Evolutionary conservation across 2,888 invertebrate species (phyloP), one percentile per base, ranked within the genome.

Genomic region (Thera britannica): DNA sequence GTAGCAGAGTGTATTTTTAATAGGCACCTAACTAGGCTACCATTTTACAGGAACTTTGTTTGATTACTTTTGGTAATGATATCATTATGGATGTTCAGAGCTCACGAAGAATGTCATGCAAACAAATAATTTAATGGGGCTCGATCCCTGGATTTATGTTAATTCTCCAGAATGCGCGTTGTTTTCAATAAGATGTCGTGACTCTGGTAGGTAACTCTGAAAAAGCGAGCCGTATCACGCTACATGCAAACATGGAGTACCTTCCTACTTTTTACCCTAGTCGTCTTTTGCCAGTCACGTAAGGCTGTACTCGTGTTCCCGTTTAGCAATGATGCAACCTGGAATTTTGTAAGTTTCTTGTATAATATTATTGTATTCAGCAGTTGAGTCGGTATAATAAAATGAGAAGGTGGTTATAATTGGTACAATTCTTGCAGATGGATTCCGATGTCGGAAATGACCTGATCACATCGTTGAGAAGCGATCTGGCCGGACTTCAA

Each of bases 401-500:
- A 12, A 12, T 23, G 23, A 51, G 38, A 41, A 56, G 56, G 9
- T 38, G 7, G 38, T 56, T 56, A 9, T 41, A 41, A 41, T 41
- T 23, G 8, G 8, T n/a, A 49, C 65, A 67, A 23, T 58, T 55
- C 65, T 80, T 79, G 67, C 84, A 95, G 95, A 95, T 95, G 95
- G 95, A 95, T 71, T 90, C 94, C 75, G 92, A 93, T 48, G 84
- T 89, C 70, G 90, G 83, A 69, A 95, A 96, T 81, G 97, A 97
- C 85, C 88, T 97, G 76, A 95, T 96, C 41, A 97, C 97, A 49
- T 94, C 96, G 8, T 90, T 98, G 70, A 95, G 97, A 76, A 97
- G 97, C 88, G 98, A 98, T 87, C 90, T 98, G 76, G 98, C 98
- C 23, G 97, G 96, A 2, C 91, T 97, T 58, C 97, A 97, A 81